Percentiles rank a stretch among this genome's conserved stretches.
Evolutionary conservation across 2,888 invertebrate genomes (phyloP).

Genomic region (Mactromeris polynyma): DNA sequence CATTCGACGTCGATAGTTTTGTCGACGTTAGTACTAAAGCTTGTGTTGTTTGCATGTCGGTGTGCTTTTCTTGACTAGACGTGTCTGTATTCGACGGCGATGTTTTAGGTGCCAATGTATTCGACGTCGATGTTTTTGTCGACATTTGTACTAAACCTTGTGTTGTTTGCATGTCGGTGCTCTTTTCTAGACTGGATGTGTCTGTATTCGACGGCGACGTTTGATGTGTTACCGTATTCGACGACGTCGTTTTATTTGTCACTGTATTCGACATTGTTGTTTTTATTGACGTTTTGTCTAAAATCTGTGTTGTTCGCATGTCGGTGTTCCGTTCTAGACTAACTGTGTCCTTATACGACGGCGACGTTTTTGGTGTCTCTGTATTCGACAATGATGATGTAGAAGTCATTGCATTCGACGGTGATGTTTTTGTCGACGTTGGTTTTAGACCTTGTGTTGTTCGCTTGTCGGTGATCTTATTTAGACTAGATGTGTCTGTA

Average conservation of each 20-base stretch:
- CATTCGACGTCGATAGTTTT: no score
- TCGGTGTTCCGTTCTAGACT: not conserved
- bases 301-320: not conserved
- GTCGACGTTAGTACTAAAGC: no score
- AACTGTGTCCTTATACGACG: not conserved
- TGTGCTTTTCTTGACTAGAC: not conserved
- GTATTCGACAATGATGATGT: not conserved
- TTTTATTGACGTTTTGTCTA: not conserved
- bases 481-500: not conserved
- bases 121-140: not conserved
- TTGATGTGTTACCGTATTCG: not conserved
- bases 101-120: not conserved
- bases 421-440: not conserved
- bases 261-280: not conserved
- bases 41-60: no score
- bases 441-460: not conserved
- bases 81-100: not conserved
- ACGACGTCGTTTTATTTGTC: not conserved
- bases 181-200: not conserved
- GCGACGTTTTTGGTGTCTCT: not conserved
- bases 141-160: not conserved
- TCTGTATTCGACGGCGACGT: not conserved
- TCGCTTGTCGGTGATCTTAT: not conserved
- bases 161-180: not conserved
- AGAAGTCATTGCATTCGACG: not conserved